Evolutionary conservation across 2,797 vertebrate species (phyloP).

Genomic region (Peromyscus eremicus): DNA sequence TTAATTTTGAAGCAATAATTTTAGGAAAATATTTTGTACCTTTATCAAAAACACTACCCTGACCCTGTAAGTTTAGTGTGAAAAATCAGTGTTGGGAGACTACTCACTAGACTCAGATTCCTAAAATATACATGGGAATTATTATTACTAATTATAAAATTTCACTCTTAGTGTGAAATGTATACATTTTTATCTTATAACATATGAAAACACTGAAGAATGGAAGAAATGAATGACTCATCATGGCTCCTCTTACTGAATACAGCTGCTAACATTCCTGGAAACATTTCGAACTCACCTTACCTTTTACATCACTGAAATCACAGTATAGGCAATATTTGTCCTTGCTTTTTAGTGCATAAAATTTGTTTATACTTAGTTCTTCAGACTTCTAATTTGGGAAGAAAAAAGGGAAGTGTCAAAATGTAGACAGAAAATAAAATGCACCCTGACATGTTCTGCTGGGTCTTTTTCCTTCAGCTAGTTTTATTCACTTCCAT

Average conservation of each 20-base stretch:
- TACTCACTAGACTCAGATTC: background rate
- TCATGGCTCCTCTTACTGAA: background rate
- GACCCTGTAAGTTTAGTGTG: background rate
- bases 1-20: background rate
- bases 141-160: background rate
- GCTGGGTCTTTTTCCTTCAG: background rate
- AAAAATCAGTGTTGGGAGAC: background rate
- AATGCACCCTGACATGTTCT: background rate
- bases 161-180: conserved; percentile 33
- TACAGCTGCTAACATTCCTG: background rate
- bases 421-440: background rate
- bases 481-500: background rate
- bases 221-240: background rate
- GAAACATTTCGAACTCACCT: background rate
- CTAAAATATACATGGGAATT: background rate
- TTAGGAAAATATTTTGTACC: conserved; percentile 27
- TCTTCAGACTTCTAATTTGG: background rate
- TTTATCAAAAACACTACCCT: background rate
- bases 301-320: background rate
- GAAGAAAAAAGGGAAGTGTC: background rate
- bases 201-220: background rate
- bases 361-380: background rate
- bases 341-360: background rate
- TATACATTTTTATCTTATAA: background rate
- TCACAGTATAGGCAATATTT: background rate